A percentile compares a stretch with the other conserved stretches of the same genome.
Evolutionary conservation across 1,140 invertebrate genomes (phyloP).

Genomic region (Drosophila ananassae): DNA sequence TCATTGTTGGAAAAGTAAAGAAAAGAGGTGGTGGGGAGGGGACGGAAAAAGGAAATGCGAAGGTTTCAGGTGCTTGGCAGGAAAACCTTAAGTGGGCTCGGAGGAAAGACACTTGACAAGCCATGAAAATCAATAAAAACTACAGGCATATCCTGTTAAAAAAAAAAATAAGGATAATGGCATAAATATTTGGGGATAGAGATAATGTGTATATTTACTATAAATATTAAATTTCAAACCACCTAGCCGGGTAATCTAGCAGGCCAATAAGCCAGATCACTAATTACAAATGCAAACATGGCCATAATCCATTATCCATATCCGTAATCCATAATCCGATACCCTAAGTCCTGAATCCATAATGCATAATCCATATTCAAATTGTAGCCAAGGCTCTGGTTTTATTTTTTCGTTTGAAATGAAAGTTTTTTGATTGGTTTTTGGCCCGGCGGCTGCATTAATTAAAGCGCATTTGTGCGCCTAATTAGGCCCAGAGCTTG

Average conservation of each 20-base stretch:
- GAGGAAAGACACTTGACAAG: constrained; percentile 36
- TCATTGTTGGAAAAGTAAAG: background rate
- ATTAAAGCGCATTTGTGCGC: constrained; percentile 21
- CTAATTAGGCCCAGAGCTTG: constrained; percentile 8
- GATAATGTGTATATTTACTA: too few relatives aligned
- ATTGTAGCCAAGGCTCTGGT: background rate
- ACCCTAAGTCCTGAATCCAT: background rate
- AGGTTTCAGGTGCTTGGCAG: constrained; percentile 18
- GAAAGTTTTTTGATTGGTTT: background rate
- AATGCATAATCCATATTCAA: constrained; percentile 17
- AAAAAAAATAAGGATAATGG: background rate
- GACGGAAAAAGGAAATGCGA: constrained; percentile 11
- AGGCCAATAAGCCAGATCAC: background rate
- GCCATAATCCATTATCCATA: background rate
- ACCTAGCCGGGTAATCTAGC: too few relatives aligned
- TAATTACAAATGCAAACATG: constrained; percentile 28
- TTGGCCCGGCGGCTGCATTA: constrained; percentile 3
- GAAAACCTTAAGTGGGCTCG: constrained; percentile 28
- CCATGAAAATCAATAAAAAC: constrained; percentile 36
- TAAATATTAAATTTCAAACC: too few relatives aligned
- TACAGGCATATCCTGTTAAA: constrained; percentile 18
- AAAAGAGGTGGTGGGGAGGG: background rate
- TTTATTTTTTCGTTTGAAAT: constrained; percentile 10
- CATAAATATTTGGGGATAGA: too few relatives aligned
- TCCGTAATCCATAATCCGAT: background rate